Percentiles rank a stretch among this genome's conserved stretches.
Evolutionary conservation across 2,113 vertebrate genomes (phyloP).

Genomic region (Pavo muticus): DNA sequence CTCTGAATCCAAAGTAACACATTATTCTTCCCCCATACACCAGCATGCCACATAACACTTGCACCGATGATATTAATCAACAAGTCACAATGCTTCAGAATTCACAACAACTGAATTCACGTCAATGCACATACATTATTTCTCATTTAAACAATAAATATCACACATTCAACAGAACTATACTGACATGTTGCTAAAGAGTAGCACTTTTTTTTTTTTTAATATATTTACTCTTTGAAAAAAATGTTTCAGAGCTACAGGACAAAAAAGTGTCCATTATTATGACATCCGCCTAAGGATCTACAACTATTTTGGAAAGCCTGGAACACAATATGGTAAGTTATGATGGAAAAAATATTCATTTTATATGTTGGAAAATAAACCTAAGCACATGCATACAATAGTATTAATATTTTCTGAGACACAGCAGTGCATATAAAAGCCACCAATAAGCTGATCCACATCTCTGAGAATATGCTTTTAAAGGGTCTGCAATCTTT

Average conservation of each 20-base stretch:
- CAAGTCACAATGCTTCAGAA: neutral
- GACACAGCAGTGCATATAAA: neutral
- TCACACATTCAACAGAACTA: neutral
- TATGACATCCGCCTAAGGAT: neutral
- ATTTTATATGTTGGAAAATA: neutral
- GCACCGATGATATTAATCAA: neutral
- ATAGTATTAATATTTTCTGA: neutral
- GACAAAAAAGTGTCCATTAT: neutral
- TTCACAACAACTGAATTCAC: neutral
- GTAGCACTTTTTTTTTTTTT: neutral
- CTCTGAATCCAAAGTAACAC: too few relatives aligned
- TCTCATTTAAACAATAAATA: neutral
- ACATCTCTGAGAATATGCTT: neutral
- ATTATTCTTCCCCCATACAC: neutral
- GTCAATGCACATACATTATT: neutral
- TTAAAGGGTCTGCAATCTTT: neutral
- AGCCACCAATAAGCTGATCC: neutral
- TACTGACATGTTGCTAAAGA: neutral
- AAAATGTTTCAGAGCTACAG: neutral
- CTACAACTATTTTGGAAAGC: neutral
- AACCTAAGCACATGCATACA: neutral
- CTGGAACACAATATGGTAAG: neutral
- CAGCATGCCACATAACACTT: conserved; percentile 28
- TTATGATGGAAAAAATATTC: neutral
- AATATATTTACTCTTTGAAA: neutral